These are phyloP conservation scores for Telenomus remus DNA, from an alignment of 1,140 invertebrate species.

Conservation along the genomic window DNA sequence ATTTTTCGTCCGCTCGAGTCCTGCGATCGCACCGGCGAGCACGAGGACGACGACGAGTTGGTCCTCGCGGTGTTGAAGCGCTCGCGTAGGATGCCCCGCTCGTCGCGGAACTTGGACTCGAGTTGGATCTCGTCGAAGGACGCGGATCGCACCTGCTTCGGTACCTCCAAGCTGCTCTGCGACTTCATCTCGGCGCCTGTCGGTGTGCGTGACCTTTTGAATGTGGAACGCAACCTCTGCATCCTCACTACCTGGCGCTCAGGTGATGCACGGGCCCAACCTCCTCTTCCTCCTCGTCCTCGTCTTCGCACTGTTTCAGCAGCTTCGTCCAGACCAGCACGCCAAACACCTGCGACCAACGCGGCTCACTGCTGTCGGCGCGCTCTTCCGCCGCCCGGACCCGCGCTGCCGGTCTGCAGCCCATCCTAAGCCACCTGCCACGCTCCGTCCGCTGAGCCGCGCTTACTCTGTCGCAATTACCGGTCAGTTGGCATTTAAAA, in stretches of 20 bases:
- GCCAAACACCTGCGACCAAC: constrained; percentile 46
- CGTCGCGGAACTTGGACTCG: constrained; percentile 79
- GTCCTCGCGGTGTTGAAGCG: constrained; percentile 21
- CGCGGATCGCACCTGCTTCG: constrained; percentile 87
- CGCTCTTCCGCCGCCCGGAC: constrained; percentile 58
- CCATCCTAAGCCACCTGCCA: constrained; percentile 65
- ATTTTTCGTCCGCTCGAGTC: constrained; percentile 66
- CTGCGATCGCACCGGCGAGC: constrained; percentile 70
- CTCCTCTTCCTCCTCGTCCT: constrained; percentile 23
- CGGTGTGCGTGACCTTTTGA: constrained; percentile 89
- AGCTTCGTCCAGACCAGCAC: constrained; percentile 46
- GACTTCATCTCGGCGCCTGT: constrained; percentile 92
- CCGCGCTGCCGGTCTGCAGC: constrained; percentile 66
- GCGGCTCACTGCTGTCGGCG: constrained; percentile 49
- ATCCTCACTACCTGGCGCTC: constrained; percentile 74
- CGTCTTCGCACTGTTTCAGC: constrained; percentile 39
- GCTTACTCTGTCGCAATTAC: neutral
- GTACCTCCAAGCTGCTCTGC: constrained; percentile 90
- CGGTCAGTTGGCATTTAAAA: neutral
- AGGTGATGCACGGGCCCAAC: constrained; percentile 7
- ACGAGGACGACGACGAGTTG: constrained; percentile 67
- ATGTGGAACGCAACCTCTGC: constrained; percentile 88
- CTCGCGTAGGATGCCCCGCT: constrained; percentile 38
- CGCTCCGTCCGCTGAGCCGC: constrained; percentile 12
- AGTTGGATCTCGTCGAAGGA: constrained; percentile 92